Base-by-base conservation (phyloP, 2,113 vertebrate species). In the Emydura subglobosa region DNA sequence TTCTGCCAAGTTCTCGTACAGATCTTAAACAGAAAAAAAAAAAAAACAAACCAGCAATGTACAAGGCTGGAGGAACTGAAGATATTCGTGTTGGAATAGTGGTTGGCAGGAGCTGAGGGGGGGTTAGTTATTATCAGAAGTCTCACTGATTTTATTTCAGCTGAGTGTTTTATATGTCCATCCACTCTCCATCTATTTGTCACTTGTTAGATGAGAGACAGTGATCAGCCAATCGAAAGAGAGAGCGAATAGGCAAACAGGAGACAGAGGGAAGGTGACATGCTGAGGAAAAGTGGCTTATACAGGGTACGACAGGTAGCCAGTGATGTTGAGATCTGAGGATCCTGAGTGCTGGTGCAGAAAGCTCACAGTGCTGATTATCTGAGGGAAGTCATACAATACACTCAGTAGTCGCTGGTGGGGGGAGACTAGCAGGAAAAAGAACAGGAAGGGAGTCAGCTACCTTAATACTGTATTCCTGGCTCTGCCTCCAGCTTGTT, bases 1-100 rank as follows among this genome's bases (percentile, higher is more conserved):
- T 96, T 93, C 94, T 98, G 98, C 97, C 97, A 98, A 97, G 90
- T 97, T 97, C 97, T 97, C 93, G 95, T 95, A 94, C 96, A 97
- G 96, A 95, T 95, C 92, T 97, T 96, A 95, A 97, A 97, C 86
- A 96, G 94, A 96, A 96, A 95, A 84, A 95, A 95, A 84, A 95
- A 95, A 53, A 53, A 53, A 53, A 50, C 49, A 6, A 49, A 49
- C 10, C 50, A 10, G 8, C 86, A 91, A 95, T 72, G 83, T 93
- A 95, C 47, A 21, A 97, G 82, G 80, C 88, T 93, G 80, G 94
- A 96, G 94, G 93, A 89, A 83, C 85, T 82, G 88, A 83, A 59
- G 82, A 94, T 89, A 91, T 93, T 96, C 92, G 10, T 93, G 94
- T 91, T 93, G 88, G 55, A 86, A 91, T 82, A 87, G 85, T 47